Base-by-base conservation (phyloP, 2,113 vertebrate species). In the Podilymbus podiceps region DNA sequence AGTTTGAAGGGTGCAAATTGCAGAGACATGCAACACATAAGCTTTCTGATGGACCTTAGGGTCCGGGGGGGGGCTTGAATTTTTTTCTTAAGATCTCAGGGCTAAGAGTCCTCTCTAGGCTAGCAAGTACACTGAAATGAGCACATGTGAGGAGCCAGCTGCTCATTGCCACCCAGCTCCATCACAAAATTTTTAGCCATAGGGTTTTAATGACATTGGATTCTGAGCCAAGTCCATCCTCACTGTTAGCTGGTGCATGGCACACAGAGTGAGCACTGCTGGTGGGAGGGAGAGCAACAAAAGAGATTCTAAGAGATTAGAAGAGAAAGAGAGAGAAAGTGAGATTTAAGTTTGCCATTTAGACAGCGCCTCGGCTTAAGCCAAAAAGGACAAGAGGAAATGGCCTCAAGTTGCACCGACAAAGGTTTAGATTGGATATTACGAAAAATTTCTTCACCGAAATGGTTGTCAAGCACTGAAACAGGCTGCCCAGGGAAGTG, bases 21-120 rank as follows among this genome's bases (percentile, higher is more conserved):
- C 27, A 60, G 15, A 53, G 16, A 42, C 0, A 0, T 56, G 31
- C 15, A 78, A 49, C 3, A 8, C 2, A 2, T 9, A 46, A 42
- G 19, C 18, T 81, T 92, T 71, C 42, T 59, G 28, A 81, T 18
- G 33, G 60, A 89, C 5, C 21, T 79, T 24, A 27, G 18, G 47
- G 31, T 55, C 47, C 35, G 49, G 4, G 25, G 5, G 20, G 5
- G 6, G 7, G 6, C 5, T 81, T 78, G 33, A 38, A 4, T 12
- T 6, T 46, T 75, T 67, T 55, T 49, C 15, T 55, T 64, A 33
- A 52, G 27, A 33, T 27, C 31, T 76, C 49, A 35, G 38, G n/a
- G 15, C 46, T 71, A 18, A 25, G 53, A 46, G 11, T 56, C 27
- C 13, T n/a, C 30, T 50, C 12, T 27, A 55, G 30, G 19, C n/a